Conservation (phyloP, 2,113 vertebrate genomes). For the Prionailurus viverrinus region DNA sequence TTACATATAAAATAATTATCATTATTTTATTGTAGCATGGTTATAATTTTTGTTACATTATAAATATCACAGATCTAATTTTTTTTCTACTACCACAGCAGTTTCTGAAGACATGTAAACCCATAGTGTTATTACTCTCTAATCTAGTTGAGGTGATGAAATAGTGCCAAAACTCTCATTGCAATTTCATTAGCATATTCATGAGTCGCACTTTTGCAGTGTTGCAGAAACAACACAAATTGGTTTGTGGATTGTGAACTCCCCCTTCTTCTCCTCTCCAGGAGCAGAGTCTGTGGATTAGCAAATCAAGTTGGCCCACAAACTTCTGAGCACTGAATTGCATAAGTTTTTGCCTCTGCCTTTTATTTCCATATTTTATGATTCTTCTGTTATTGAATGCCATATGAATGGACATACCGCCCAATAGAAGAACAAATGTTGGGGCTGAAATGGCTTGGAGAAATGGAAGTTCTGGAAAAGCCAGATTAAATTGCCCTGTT, state of each 20-base stretch:
- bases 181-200: conserved; percentile 91
- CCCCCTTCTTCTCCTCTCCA: conserved; percentile 84
- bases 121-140: conserved; percentile 84
- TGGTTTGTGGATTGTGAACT: conserved; percentile 90
- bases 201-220: conserved; percentile 90
- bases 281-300: conserved; percentile 83
- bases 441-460: neutral
- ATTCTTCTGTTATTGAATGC: conserved; percentile 9
- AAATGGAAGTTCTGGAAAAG: conserved; percentile 41
- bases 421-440: neutral
- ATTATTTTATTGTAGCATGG: conserved; percentile 74
- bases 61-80: conserved; percentile 81
- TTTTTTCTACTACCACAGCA: conserved; percentile 69
- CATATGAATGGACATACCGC: neutral
- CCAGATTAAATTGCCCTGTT: neutral
- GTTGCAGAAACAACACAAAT: conserved; percentile 92
- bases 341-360: conserved; percentile 3
- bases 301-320: conserved; percentile 67
- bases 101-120: conserved; percentile 85
- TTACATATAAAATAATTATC: conserved; percentile 68
- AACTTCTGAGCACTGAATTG: conserved; percentile 70
- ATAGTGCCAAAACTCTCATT: conserved; percentile 88
- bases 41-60: conserved; percentile 84
- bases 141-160: conserved; percentile 88
- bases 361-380: conserved; percentile 54